These are phyloP conservation scores for Penelope pileata DNA, from an alignment of 2,113 vertebrate genomes.

Conservation along the genomic window DNA sequence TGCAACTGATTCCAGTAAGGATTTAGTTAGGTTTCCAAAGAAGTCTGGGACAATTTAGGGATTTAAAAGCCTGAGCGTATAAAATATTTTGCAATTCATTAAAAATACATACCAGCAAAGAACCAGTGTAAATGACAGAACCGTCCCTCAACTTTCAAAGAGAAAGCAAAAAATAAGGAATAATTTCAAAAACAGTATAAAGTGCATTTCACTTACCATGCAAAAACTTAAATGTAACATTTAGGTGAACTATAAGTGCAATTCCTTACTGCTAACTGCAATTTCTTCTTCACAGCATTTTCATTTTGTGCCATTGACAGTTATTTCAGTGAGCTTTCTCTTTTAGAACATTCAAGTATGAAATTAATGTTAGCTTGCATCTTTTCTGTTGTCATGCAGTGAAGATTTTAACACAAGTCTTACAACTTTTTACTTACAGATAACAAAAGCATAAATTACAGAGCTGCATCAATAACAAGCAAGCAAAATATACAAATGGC, in stretches of 20 bases:
- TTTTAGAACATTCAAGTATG: neutral
- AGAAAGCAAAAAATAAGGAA: neutral
- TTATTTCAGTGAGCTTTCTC: neutral
- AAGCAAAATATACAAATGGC: neutral
- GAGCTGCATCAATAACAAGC: neutral
- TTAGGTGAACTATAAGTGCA: neutral
- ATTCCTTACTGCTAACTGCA: neutral
- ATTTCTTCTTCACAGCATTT: neutral
- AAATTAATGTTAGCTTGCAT: neutral
- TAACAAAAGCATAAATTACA: neutral
- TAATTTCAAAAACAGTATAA: neutral
- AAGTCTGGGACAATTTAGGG: neutral
- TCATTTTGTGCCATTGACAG: neutral
- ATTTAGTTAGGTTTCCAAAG: neutral
- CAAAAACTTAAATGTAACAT: neutral
- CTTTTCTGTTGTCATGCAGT: too few relatives aligned
- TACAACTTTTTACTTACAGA: neutral
- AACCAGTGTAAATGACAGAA: neutral
- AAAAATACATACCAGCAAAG: neutral
- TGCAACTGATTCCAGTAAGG: neutral
- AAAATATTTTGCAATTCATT: neutral
- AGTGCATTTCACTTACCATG: neutral
- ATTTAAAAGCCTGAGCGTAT: too few relatives aligned
- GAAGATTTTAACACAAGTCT: neutral
- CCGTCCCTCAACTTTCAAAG: neutral